These are phyloP conservation scores for Charanyca ferruginea DNA, from an alignment of 2,888 invertebrate species.

Conservation along the genomic window DNA sequence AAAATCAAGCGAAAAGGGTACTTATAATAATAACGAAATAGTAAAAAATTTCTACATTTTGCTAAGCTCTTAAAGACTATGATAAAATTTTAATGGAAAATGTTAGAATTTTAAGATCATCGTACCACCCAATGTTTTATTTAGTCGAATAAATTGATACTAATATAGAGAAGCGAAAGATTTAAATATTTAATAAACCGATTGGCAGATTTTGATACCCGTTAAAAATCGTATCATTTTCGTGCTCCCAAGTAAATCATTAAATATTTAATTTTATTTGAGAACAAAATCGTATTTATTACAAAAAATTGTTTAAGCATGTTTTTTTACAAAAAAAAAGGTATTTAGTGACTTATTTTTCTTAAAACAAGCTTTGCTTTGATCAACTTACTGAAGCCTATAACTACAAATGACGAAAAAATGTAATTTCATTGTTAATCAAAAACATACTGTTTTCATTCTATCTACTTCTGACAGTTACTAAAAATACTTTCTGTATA, in stretches of 20 bases:
- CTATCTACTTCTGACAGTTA: not conserved
- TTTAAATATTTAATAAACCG: constrained; percentile 34
- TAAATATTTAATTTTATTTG: not conserved
- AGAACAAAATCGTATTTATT: not conserved
- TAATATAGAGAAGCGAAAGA: constrained; percentile 57
- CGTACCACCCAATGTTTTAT: constrained; percentile 43
- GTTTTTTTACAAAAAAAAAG: no score
- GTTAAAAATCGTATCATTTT: constrained; percentile 1
- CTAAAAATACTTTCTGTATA: constrained; percentile 6
- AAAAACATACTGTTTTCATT: not conserved
- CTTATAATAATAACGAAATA: constrained; percentile 73
- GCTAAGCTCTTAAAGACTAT: constrained; percentile 74
- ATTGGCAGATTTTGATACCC: not conserved
- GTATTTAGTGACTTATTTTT: no score
- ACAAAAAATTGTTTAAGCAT: no score
- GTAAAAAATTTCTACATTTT: constrained; percentile 73
- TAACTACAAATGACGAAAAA: not conserved
- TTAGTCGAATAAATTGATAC: constrained; percentile 9
- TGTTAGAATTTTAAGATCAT: constrained; percentile 61
- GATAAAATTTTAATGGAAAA: constrained; percentile 61
- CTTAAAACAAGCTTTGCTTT: constrained; percentile 6
- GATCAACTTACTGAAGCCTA: not conserved
- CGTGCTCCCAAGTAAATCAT: not conserved
- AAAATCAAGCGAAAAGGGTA: constrained; percentile 79
- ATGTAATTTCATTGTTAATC: not conserved